Evolutionary conservation across 2,888 invertebrate species (phyloP), one percentile per base, ranked within the genome.

Genomic region (Poecilobothrus nobilitatus): DNA sequence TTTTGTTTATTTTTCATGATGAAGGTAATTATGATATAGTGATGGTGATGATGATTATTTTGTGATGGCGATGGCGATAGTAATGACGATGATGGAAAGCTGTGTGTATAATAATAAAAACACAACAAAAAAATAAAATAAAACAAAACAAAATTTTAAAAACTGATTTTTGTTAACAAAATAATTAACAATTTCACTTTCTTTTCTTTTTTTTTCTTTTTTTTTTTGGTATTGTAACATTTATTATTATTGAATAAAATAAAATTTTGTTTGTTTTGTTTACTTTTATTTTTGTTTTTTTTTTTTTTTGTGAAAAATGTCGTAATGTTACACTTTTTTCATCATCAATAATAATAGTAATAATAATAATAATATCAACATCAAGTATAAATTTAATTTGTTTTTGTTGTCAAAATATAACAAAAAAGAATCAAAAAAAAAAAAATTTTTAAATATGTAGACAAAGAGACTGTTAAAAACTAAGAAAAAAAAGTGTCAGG

Each of bases 251-350:
- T 53, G 53, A 53, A 53, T n/a, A 1, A 53, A 53, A 53, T 53
- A 15, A 53, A 18, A 15, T 53, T 53, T 53, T 53, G 18, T 15
- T 41, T n/a, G 53, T 9, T 53, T 53, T 37, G 7, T 37, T 37
- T 10, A 37, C 10, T 37, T 37, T 37, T 37, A 8, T 10, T 37
- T 8, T 37, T 8, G 6, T 8, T 53, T 53, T 53, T 18, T n/a
- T 18, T 2, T 53, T 2, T 53, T 53, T 53, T 9, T 41, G 7
- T 12, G 6, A 53, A 18, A 53, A 53, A 15, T 53, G 53, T 53
- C 53, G 53, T 53, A 53, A 53, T 53, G 53, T n/a, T 53, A 53
- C 53, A 53, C 53, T 53, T 27, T 53, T 53, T 53, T 53, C 53
- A 53, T 53, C 53, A 53, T 53, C n/a, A 12, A 12, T 41, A 15